Evolutionary conservation across 2,113 vertebrate species (phyloP), one percentile per base, ranked within the genome.

Genomic region (Natator depressus): DNA sequence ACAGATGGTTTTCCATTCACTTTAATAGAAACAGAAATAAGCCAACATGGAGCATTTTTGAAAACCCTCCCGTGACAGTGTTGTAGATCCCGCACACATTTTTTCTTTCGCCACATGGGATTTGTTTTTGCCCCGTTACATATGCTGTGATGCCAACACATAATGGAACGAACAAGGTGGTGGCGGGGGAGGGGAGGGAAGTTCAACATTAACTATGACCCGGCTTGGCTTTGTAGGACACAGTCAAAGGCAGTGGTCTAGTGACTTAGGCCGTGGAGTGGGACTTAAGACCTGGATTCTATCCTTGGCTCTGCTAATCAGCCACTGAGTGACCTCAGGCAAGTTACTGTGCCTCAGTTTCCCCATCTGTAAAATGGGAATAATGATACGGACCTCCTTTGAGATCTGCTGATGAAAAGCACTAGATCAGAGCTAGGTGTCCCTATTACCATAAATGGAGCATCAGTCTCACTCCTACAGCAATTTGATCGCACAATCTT

Each of bases 61-160:
- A 91, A 96, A 97, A 96, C 96, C 97, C 96, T 94, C 96, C 96
- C 94, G 93, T 95, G 96, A 80, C 78, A 91, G 55, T 91, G 96
- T 91, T 97, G 85, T 93, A 96, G 94, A 96, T 92, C 97, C 97
- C 94, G 95, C 90, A 92, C 96, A 93, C 92, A 89, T 95, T 96
- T 96, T 89, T 97, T 59, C 94, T 96, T 96, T 97, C 94, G 96
- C 93, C 89, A 96, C 94, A 95, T 91, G 93, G 96, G 92, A 93
- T 93, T 95, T 96, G 93, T 97, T 97, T 96, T 95, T 94, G 83
- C 93, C 92, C 10, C 91, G n/a, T 95, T 94, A 91, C 84, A 92
- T 94, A 86, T 92, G 80, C 91, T 95, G 95, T 93, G 95, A 95
- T 93, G 95, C 89, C 95, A 91, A 89, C 95, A 89, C 93, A 88